Percentiles rank a stretch among this genome's conserved stretches.
Evolutionary conservation across 2,797 vertebrate genomes (phyloP).

Genomic region (Sebastes miniatus): DNA sequence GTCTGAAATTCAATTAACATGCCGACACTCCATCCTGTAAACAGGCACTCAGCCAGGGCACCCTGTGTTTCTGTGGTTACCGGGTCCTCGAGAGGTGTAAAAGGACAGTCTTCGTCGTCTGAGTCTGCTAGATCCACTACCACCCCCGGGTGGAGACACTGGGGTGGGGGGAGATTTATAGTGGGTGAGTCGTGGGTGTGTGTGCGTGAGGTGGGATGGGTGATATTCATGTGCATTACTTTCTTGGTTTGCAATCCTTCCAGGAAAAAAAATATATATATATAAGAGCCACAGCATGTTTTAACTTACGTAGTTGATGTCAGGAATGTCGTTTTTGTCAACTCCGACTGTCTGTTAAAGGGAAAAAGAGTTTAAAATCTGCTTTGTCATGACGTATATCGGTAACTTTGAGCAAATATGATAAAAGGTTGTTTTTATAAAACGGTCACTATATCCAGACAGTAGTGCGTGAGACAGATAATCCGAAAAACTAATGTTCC

Average conservation of each 20-base stretch:
- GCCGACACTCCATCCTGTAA: conserved; percentile 68
- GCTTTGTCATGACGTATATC: not conserved
- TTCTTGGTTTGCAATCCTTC: not conserved
- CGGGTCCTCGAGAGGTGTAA: conserved; percentile 80
- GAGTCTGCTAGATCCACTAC: conserved; percentile 84
- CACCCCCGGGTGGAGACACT: conserved; percentile 87
- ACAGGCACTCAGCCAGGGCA: conserved; percentile 69
- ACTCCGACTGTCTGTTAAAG: conserved; percentile 94
- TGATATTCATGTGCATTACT: conserved; percentile 11
- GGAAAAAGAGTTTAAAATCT: conserved; percentile 45
- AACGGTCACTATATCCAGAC: too few species aligned
- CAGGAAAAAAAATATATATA: not conserved
- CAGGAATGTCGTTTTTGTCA: conserved; percentile 99
- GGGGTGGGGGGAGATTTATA: conserved; percentile 54
- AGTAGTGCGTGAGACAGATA: too few species aligned
- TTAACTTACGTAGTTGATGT: conserved; percentile 95
- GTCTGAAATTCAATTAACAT: conserved; percentile 41
- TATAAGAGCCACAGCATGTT: not conserved
- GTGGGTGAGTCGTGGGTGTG: conserved; percentile 43
- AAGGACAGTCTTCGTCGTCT: conserved; percentile 83
- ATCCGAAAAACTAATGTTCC: too few species aligned
- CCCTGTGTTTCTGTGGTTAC: conserved; percentile 77
- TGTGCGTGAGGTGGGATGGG: conserved; percentile 7
- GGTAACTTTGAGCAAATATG: too few species aligned
- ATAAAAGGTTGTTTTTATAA: too few species aligned